Percentiles rank a stretch among this genome's conserved stretches.
Conservation (phyloP, 2,888 invertebrate species). For the Scaptomyza polygonia region DNA sequence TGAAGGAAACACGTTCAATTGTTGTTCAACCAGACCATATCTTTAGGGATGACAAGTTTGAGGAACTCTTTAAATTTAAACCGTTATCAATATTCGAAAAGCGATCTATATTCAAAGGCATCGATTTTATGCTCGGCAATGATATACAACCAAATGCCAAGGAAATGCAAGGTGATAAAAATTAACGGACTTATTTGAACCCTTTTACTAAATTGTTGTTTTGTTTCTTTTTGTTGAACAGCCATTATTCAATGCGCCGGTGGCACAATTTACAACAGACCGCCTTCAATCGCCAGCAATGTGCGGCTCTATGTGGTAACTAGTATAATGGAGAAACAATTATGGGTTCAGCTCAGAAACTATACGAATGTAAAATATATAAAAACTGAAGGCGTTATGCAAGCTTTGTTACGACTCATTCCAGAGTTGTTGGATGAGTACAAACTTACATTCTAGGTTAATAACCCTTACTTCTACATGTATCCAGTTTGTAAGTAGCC, state of each 20-base stretch:
- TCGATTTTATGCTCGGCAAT: constrained; percentile 45
- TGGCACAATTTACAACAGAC: constrained; percentile 34
- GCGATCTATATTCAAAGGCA: constrained; percentile 30
- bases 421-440: constrained; percentile 21
- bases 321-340: constrained; percentile 5
- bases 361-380: constrained; percentile 41
- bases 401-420: constrained; percentile 50
- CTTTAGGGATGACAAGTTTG: constrained; percentile 52
- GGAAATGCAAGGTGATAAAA: constrained; percentile 53
- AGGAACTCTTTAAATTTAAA: constrained; percentile 41
- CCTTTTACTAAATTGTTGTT: background rate
- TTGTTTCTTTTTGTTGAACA: constrained; percentile 8
- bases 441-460: constrained; percentile 12
- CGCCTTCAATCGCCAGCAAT: constrained; percentile 19
- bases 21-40: constrained; percentile 46
- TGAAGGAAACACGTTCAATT: constrained; percentile 31
- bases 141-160: constrained; percentile 41
- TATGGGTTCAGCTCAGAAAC: constrained; percentile 20
- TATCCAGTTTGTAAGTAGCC: background rate
- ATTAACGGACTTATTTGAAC: background rate
- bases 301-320: constrained; percentile 50
- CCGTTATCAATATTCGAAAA: constrained; percentile 40
- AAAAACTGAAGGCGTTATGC: constrained; percentile 60
- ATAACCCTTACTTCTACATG: background rate
- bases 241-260: constrained; percentile 63